A percentile compares a stretch with the other conserved stretches of the same genome.
These are phyloP conservation scores for Oncorhynchus gorbuscha DNA, from an alignment of 2,113 vertebrate genomes.

Conservation along the genomic window DNA sequence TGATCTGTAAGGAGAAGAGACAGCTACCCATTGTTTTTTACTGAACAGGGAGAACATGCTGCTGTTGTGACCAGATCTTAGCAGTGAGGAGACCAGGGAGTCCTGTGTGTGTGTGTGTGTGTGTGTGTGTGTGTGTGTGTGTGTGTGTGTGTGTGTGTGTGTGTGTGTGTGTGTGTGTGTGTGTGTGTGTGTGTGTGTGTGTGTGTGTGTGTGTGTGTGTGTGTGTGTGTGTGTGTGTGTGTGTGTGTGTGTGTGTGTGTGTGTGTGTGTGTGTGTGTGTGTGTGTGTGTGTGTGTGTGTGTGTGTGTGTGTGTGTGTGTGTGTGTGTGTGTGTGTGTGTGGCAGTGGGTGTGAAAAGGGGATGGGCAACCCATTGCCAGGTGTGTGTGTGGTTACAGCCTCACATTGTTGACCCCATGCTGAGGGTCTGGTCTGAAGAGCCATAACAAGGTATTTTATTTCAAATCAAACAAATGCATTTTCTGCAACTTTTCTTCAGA, in stretches of 20 bases:
- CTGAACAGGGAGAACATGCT: conserved; percentile 31
- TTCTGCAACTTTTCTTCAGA: background rate
- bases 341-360: background rate
- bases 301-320: background rate
- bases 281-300: background rate
- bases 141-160: background rate
- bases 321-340: background rate
- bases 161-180: background rate
- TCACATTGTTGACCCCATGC: background rate
- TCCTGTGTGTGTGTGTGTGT: conserved; percentile 1
- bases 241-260: background rate
- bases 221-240: background rate
- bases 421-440: background rate
- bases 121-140: no score
- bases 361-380: no score
- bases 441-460: background rate
- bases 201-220: background rate
- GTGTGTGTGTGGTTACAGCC: conserved; percentile 13
- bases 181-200: background rate
- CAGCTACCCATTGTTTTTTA: conserved; percentile 10
- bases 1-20: conserved; percentile 48
- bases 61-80: background rate
- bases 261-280: background rate
- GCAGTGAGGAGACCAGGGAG: background rate
- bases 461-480: background rate